phyloP scores from a whole-genome alignment of 2,113 vertebrate genomes.

The Thalassarche chlororhynchos region DNA sequence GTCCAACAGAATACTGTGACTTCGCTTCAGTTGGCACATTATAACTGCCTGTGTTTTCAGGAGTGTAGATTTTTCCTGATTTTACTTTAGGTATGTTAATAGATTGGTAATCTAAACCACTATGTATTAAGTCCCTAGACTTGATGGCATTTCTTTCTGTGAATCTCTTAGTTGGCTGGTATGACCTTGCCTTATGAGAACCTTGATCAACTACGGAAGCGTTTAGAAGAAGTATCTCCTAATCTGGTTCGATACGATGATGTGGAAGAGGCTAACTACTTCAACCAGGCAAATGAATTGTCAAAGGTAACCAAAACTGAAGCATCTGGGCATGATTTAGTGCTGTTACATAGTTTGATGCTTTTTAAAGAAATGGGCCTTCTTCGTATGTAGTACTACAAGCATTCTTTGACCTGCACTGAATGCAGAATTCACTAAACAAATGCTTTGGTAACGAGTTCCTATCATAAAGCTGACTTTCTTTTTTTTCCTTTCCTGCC shows the following conservation, averaged over 20 bases:
- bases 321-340: background rate
- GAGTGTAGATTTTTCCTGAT: background rate
- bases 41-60: background rate
- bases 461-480: background rate
- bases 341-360: background rate
- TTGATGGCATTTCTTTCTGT: background rate
- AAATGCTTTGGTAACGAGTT: background rate
- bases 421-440: background rate
- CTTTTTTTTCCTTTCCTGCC: background rate
- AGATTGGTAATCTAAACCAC: background rate
- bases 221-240: slow-evolving; percentile 91
- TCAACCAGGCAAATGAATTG: slow-evolving; percentile 91
- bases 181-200: slow-evolving; percentile 90
- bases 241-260: slow-evolving; percentile 94
- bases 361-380: background rate
- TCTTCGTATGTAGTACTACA: background rate
- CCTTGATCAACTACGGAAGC: slow-evolving; percentile 83
- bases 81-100: background rate
- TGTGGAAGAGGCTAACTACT: slow-evolving; percentile 95
- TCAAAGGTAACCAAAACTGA: slow-evolving; percentile 80
- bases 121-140: background rate
- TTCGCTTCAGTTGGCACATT: background rate
- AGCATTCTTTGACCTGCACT: background rate
- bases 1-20: background rate
- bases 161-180: slow-evolving; percentile 84